These are phyloP conservation scores for Steromphala cineraria DNA, from an alignment of 2,888 invertebrate genomes.

Conservation along the genomic window DNA sequence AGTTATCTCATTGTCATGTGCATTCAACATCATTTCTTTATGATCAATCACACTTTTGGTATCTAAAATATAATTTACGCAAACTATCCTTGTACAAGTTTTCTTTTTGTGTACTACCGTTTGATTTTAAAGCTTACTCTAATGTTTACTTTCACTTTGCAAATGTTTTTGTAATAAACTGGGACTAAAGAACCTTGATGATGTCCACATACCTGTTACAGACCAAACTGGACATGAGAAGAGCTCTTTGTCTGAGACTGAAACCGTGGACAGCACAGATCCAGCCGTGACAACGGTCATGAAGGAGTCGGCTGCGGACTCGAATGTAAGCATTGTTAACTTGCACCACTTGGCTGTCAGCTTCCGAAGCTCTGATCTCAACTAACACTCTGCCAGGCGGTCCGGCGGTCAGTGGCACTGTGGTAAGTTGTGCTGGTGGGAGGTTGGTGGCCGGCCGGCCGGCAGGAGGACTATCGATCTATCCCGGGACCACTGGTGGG, in stretches of 20 bases:
- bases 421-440: background rate
- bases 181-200: background rate
- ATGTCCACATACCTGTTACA: background rate
- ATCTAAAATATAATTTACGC: too few relatives aligned
- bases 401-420: background rate
- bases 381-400: background rate
- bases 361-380: background rate
- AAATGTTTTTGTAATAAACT: background rate
- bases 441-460: too few relatives aligned
- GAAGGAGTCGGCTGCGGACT: background rate
- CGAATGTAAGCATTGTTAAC: slow-evolving; percentile 29
- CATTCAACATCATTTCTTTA: too few relatives aligned
- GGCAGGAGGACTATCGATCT: too few relatives aligned
- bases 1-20: background rate
- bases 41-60: too few relatives aligned
- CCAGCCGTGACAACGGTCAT: background rate
- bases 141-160: background rate
- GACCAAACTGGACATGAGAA: slow-evolving; percentile 4
- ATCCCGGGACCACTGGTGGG: too few relatives aligned
- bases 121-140: background rate
- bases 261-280: background rate
- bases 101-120: too few relatives aligned
- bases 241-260: background rate
- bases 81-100: too few relatives aligned
- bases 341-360: slow-evolving; percentile 17